Evolutionary conservation across 2,797 vertebrate genomes (phyloP).

Genomic region (Gobio occitaniae): DNA sequence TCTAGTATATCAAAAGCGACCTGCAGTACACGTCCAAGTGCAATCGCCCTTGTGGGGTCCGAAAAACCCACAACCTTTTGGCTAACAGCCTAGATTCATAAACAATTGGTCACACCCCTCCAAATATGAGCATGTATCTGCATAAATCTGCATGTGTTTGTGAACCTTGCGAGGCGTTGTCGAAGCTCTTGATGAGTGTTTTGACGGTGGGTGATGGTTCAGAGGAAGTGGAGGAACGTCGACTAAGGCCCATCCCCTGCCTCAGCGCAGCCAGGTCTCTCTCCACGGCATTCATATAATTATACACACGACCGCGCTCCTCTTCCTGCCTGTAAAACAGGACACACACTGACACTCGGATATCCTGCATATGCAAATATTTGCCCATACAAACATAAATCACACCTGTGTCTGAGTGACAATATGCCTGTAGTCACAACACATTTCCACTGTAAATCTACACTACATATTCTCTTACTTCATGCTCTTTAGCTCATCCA

Average conservation of each 20-base stretch:
- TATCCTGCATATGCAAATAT: not conserved
- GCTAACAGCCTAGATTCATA: not conserved
- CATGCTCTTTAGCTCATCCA: conserved; percentile 86
- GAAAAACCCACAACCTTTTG: not conserved
- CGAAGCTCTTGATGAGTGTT: conserved; percentile 91
- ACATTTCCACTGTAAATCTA: not conserved
- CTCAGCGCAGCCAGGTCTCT: conserved; percentile 86
- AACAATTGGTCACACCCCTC: not conserved
- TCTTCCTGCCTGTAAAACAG: conserved; percentile 83
- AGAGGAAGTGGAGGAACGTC: conserved; percentile 86
- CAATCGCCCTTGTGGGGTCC: not conserved
- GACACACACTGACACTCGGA: not conserved
- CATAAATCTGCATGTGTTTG: not conserved
- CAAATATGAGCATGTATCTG: not conserved
- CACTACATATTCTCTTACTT: conserved; percentile 75
- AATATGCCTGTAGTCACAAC: not conserved
- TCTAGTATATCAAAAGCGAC: not conserved
- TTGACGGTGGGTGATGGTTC: conserved; percentile 90
- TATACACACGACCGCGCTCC: conserved; percentile 88
- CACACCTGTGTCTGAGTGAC: not conserved
- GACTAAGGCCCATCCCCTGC: conserved; percentile 89
- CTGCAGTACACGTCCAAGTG: not conserved
- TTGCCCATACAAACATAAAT: not conserved
- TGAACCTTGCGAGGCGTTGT: conserved; percentile 87
- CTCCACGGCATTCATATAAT: conserved; percentile 91